These are phyloP conservation scores for Amphiura filiformis DNA, from an alignment of 35 echinoderm and acorn worm genomes.

Conservation along the genomic window DNA sequence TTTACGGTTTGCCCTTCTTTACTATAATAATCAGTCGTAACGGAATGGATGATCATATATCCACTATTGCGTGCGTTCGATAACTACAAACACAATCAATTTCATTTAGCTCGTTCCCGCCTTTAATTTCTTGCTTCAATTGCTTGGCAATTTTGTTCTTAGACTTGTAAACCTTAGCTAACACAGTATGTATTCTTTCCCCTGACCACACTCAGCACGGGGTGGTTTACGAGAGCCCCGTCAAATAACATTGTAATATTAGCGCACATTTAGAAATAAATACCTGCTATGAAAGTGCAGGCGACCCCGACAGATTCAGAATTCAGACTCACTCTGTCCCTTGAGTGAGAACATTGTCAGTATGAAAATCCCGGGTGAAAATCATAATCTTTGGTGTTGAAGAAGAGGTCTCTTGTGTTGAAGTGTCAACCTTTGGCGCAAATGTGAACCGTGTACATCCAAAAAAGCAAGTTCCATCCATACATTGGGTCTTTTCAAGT, in stretches of 20 bases:
- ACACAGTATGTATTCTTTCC: neutral
- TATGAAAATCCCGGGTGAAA: too few species aligned
- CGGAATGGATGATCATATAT: neutral
- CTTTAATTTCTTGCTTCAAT: neutral
- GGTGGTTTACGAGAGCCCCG: neutral
- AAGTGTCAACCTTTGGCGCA: too few species aligned
- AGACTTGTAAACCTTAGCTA: neutral
- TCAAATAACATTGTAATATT: conserved; percentile 6
- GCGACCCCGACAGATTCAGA: neutral
- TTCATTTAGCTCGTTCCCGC: conserved; percentile 7
- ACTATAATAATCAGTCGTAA: neutral
- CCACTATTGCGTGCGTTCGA: neutral
- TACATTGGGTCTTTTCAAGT: too few species aligned
- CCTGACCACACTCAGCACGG: neutral
- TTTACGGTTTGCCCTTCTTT: neutral
- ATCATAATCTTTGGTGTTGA: too few species aligned
- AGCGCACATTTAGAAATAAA: conserved; percentile 6
- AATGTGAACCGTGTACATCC: too few species aligned
- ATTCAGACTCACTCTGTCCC: neutral
- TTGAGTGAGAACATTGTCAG: too few species aligned
- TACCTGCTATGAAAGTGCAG: neutral
- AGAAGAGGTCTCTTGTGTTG: too few species aligned
- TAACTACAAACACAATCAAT: neutral
- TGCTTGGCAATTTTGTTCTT: neutral
- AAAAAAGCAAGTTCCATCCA: too few species aligned